Percentiles rank a stretch among this genome's conserved stretches.
These are phyloP conservation scores for Rhea americana DNA, from an alignment of 2,113 vertebrate species.

Conservation along the genomic window DNA sequence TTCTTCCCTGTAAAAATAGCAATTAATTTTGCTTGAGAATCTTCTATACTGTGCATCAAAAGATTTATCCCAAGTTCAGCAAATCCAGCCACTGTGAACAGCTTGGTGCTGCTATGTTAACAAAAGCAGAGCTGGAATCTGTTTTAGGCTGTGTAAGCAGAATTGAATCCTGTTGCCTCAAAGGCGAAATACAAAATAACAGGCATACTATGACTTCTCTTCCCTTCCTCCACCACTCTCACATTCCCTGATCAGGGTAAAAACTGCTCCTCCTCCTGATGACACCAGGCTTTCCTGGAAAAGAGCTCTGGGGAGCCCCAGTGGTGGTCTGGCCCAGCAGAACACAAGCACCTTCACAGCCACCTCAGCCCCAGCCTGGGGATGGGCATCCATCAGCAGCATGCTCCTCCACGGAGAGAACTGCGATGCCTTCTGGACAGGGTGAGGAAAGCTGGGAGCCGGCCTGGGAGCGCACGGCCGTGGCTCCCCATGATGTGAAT, in stretches of 20 bases:
- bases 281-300: no score
- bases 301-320: neutral
- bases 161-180: neutral
- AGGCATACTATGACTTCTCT: neutral
- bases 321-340: no score
- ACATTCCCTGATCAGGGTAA: fast-evolving
- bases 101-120: neutral
- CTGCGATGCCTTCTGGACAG: no score
- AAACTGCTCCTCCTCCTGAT: no score
- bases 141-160: neutral
- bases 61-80: neutral
- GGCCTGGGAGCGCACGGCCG: no score
- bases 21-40: neutral
- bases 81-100: neutral
- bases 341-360: no score
- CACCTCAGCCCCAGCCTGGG: no score
- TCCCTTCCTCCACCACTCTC: neutral
- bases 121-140: neutral
- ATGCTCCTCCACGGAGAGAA: no score
- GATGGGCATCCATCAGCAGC: no score
- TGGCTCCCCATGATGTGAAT: neutral
- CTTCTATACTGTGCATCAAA: neutral
- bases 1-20: neutral
- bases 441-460: no score
- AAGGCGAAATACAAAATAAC: neutral